Evolutionary conservation across 1,140 invertebrate genomes (phyloP).

Genomic region (Caerostris darwini): DNA sequence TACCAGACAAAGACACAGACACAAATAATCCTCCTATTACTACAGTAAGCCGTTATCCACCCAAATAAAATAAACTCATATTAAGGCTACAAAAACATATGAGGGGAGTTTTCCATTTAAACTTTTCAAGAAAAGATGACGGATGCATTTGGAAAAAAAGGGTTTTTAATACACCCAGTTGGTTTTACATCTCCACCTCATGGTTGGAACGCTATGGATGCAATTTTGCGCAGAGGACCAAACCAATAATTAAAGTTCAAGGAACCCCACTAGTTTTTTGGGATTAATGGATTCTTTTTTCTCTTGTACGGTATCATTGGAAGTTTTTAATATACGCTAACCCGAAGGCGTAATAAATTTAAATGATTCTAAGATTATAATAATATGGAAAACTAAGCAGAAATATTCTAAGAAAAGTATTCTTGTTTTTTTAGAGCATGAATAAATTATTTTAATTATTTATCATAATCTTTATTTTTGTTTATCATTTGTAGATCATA

Average conservation of each 20-base stretch:
- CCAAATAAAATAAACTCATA: neutral
- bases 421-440: too few relatives aligned
- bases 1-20: neutral
- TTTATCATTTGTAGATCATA: too few relatives aligned
- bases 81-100: neutral
- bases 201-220: neutral
- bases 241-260: slow-evolving; percentile 33
- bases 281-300: slow-evolving; percentile 9
- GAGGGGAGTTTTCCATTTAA: neutral
- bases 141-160: neutral
- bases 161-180: slow-evolving; percentile 7
- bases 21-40: neutral
- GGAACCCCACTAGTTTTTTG: neutral
- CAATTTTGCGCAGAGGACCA: neutral
- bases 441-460: too few relatives aligned
- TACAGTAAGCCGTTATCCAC: neutral
- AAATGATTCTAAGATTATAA: too few relatives aligned
- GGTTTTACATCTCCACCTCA: neutral
- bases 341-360: too few relatives aligned
- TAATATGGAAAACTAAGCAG: too few relatives aligned
- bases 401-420: too few relatives aligned
- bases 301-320: neutral
- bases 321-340: too few relatives aligned
- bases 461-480: too few relatives aligned
- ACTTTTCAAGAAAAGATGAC: slow-evolving; percentile 13